These are phyloP conservation scores for Gila robusta DNA, from an alignment of 2,797 vertebrate genomes.

Conservation along the genomic window DNA sequence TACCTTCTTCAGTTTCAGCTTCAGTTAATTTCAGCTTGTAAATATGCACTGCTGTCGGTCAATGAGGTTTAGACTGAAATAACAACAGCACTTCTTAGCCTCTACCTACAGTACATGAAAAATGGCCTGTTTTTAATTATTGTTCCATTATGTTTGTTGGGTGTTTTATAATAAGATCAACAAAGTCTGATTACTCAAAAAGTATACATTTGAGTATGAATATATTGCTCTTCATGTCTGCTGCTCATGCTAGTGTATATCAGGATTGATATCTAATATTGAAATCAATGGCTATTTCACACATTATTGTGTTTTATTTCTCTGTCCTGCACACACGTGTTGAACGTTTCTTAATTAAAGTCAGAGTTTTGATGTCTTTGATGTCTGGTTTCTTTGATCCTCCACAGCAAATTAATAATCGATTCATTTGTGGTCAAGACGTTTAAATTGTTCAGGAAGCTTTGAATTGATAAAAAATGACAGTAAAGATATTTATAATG, in stretches of 20 bases:
- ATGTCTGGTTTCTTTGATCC: background rate
- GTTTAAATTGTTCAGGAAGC: background rate
- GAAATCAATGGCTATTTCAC: conserved; percentile 33
- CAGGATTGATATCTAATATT: conserved; percentile 63
- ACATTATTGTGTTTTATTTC: conserved; percentile 61
- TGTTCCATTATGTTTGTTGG: background rate
- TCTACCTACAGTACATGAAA: background rate
- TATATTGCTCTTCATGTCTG: conserved; percentile 23
- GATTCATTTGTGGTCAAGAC: background rate
- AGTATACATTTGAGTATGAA: background rate
- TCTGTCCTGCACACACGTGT: conserved; percentile 62
- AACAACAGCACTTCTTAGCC: conserved; percentile 13
- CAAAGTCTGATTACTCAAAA: background rate
- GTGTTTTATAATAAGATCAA: conserved; percentile 30
- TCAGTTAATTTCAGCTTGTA: conserved; percentile 37
- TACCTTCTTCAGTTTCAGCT: background rate
- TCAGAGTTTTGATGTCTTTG: conserved; percentile 47
- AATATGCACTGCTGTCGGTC: conserved; percentile 65
- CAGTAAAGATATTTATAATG: background rate
- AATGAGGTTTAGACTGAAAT: background rate
- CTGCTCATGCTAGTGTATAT: conserved; percentile 61
- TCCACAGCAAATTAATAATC: background rate
- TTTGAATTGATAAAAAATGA: background rate
- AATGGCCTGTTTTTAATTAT: background rate
- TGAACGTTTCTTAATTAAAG: conserved; percentile 74